phyloP scores from a whole-genome alignment of 2,797 vertebrate species.

The Squalus acanthias region DNA sequence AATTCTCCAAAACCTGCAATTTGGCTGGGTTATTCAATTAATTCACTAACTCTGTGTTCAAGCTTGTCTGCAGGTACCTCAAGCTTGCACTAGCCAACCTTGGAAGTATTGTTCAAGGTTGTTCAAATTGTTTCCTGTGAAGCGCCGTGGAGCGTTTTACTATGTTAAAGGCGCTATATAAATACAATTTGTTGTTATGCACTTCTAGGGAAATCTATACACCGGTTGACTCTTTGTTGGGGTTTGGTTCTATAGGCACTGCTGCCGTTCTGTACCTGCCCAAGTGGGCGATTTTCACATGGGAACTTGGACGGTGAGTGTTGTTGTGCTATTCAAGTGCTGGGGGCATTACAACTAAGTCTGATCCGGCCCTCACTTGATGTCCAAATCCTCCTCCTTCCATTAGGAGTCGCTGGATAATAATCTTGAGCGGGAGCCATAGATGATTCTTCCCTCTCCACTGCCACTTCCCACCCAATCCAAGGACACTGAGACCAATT shows the following conservation, averaged over 20 bases:
- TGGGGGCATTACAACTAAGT: background rate
- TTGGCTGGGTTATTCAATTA: background rate
- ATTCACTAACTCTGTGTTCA: background rate
- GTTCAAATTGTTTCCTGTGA: too few relatives aligned
- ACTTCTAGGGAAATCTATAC: background rate
- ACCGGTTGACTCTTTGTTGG: background rate
- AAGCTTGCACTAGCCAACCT: background rate
- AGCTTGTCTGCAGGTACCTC: background rate
- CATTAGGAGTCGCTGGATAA: background rate
- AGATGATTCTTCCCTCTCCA: background rate
- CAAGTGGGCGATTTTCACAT: background rate
- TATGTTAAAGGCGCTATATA: too few relatives aligned
- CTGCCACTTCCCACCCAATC: too few relatives aligned
- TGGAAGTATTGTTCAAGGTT: background rate
- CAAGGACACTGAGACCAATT: background rate
- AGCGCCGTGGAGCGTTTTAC: too few relatives aligned
- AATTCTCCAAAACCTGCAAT: background rate
- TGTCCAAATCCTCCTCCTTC: background rate
- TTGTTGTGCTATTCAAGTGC: background rate
- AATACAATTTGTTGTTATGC: too few relatives aligned
- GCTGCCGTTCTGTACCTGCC: background rate
- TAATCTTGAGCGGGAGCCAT: background rate
- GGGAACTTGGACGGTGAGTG: background rate
- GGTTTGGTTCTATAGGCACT: background rate
- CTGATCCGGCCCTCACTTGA: background rate